phyloP scores from a whole-genome alignment of 2,888 invertebrate species.

The Hemicrepidius hirtus region DNA sequence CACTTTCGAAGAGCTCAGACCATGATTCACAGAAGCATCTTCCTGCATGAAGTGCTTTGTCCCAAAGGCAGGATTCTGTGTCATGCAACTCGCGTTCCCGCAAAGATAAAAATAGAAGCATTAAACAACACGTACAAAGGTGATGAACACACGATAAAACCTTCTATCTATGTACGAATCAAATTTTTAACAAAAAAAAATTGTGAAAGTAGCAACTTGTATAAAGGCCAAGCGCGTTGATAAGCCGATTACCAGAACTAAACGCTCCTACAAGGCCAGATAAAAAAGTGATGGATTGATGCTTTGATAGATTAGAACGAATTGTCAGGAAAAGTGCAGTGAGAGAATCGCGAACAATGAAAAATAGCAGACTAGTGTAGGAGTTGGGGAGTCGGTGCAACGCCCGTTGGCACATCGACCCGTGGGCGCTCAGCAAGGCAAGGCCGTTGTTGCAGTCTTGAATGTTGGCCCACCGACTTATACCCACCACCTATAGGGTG shows the following conservation, averaged over 20 bases:
- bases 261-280: neutral
- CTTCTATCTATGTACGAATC: no score
- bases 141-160: neutral
- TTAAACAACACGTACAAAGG: neutral
- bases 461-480: conserved; percentile 17
- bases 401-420: conserved; percentile 55
- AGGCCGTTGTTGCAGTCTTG: conserved; percentile 52
- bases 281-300: no score
- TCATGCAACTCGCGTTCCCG: neutral
- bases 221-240: no score
- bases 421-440: conserved; percentile 47
- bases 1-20: conserved; percentile 4
- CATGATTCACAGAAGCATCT: conserved; percentile 17
- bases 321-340: conserved; percentile 6
- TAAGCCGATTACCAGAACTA: neutral
- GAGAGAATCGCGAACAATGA: conserved; percentile 33
- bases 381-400: conserved; percentile 55
- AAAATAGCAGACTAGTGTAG: conserved; percentile 51
- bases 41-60: conserved; percentile 8
- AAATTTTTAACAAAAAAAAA: neutral
- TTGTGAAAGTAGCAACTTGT: neutral
- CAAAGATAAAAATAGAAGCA: conserved; percentile 1
- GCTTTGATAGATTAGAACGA: conserved; percentile 1
- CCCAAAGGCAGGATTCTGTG: neutral
- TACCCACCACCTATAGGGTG: conserved; percentile 18